phyloP scores from a whole-genome alignment of 2,797 vertebrate genomes.

The Cirrhinus molitorella region DNA sequence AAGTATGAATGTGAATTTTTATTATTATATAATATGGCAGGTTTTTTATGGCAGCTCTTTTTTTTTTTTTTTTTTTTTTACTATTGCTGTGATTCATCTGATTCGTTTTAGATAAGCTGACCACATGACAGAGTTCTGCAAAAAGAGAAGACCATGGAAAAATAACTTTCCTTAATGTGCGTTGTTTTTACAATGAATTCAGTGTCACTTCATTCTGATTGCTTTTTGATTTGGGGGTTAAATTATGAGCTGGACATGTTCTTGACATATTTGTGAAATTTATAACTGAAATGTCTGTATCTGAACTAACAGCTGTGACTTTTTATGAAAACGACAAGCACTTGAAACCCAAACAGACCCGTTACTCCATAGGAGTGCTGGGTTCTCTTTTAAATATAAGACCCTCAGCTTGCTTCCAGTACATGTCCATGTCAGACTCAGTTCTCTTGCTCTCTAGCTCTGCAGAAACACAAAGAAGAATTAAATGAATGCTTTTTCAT shows the following conservation, averaged over 20 bases:
- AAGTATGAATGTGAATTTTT: no score
- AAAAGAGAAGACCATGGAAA: background rate
- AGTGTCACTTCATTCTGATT: no score
- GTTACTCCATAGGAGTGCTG: no score
- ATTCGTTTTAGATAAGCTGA: background rate
- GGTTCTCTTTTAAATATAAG: conserved; percentile 19
- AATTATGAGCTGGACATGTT: background rate
- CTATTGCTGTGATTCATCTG: no score
- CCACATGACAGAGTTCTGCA: conserved; percentile 21
- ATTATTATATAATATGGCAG: no score
- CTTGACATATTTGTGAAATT: background rate
- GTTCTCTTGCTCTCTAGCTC: background rate
- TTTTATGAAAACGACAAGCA: conserved; percentile 1
- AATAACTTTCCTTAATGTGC: background rate
- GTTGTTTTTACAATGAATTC: background rate
- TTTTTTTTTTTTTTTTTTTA: no score
- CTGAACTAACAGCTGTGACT: background rate
- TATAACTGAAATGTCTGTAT: background rate
- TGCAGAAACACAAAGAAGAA: background rate
- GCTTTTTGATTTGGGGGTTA: background rate
- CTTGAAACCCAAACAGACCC: no score
- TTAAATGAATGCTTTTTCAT: background rate
- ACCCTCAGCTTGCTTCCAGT: conserved; percentile 38
- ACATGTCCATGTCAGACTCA: background rate
- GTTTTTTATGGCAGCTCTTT: no score